These are phyloP conservation scores for Cichlasoma orientale DNA, from an alignment of 2,797 vertebrate genomes.

Conservation along the genomic window DNA sequence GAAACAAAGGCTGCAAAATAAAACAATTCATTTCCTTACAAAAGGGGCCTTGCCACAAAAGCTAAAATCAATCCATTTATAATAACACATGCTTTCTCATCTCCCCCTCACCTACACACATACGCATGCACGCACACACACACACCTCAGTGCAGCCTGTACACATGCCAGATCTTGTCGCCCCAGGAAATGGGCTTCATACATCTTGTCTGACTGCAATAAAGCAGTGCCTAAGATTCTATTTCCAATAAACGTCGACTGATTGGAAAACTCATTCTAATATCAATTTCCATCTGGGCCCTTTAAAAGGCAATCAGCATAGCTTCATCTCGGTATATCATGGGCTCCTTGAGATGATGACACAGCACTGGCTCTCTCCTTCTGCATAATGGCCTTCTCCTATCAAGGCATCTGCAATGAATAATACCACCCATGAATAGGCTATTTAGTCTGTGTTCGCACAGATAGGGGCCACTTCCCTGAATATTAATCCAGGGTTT, in stretches of 20 bases:
- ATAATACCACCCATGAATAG: constrained; percentile 84
- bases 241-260: constrained; percentile 84
- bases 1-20: constrained; percentile 57
- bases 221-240: constrained; percentile 81
- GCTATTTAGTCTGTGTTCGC: constrained; percentile 79
- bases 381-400: constrained; percentile 82
- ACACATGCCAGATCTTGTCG: constrained; percentile 72
- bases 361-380: constrained; percentile 82
- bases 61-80: constrained; percentile 71
- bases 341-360: constrained; percentile 86
- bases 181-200: constrained; percentile 82
- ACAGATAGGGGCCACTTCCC: constrained; percentile 76
- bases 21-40: constrained; percentile 69
- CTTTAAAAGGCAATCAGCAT: constrained; percentile 87
- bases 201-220: constrained; percentile 84
- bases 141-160: constrained; percentile 47
- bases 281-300: constrained; percentile 86
- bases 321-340: constrained; percentile 84
- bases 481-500: constrained; percentile 79
- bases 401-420: constrained; percentile 85
- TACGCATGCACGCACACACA: constrained; percentile 44
- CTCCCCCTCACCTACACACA: constrained; percentile 25
- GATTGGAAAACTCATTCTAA: constrained; percentile 88
- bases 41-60: constrained; percentile 45
- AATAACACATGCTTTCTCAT: constrained; percentile 65